Evolutionary conservation across 2,113 vertebrate species (phyloP).

Genomic region (Caranx ignobilis): DNA sequence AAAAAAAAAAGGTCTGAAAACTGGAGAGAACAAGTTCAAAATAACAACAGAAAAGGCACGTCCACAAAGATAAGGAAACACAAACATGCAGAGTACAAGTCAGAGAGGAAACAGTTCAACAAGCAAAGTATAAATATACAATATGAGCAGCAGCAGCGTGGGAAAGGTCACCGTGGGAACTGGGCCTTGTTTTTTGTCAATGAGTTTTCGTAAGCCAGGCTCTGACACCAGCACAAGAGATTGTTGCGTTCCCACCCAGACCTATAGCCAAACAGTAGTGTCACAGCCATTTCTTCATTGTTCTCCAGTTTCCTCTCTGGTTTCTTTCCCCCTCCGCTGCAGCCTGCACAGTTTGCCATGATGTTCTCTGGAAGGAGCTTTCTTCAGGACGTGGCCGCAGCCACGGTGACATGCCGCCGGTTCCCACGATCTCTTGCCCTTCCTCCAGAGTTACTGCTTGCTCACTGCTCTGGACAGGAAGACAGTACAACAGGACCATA

Average conservation of each 20-base stretch:
- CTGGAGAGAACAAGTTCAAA: conserved; percentile 56
- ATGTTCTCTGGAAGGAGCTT: conserved; percentile 71
- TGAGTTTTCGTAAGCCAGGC: conserved; percentile 56
- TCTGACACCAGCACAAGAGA: conserved; percentile 54
- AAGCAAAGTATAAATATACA: conserved; percentile 75
- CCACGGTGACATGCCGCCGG: conserved; percentile 52
- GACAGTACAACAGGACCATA: conserved; percentile 40
- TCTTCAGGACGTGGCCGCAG: conserved; percentile 50
- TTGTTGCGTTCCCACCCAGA: conserved; percentile 72
- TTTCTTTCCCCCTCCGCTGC: conserved; percentile 53
- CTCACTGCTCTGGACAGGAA: conserved; percentile 71
- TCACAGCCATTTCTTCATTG: conserved; percentile 80
- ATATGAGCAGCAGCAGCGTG: conserved; percentile 56
- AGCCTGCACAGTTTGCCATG: conserved; percentile 53
- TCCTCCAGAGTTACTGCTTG: conserved; percentile 74
- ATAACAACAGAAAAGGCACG: conserved; percentile 38
- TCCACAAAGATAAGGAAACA: conserved; percentile 71
- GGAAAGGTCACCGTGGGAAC: conserved; percentile 82
- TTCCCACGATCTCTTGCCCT: conserved; percentile 84
- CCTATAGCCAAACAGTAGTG: conserved; percentile 33
- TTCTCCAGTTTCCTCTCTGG: conserved; percentile 79
- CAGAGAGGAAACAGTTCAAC: conserved; percentile 66
- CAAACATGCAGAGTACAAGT: conserved; percentile 60
- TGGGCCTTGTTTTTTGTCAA: conserved; percentile 71
- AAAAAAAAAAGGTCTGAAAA: conserved; percentile 30